phyloP scores from a whole-genome alignment of 2,888 invertebrate species.

The Ephialtes manifestator region DNA sequence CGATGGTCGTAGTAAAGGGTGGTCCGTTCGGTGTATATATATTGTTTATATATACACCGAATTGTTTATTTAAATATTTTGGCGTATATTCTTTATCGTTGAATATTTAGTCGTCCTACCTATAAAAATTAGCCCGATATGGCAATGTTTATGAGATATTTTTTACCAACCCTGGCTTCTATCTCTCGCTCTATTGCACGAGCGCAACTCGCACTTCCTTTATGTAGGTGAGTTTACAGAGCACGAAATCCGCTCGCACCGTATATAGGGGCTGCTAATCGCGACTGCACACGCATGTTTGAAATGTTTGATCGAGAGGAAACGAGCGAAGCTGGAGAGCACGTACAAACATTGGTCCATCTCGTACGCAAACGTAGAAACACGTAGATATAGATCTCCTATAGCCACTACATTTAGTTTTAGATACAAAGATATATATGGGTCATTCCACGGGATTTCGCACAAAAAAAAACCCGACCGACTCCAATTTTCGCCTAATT shows the following conservation, averaged over 20 bases:
- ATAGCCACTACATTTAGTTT: neutral
- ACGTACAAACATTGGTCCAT: conserved; percentile 47
- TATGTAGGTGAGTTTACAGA: neutral
- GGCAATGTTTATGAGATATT: no score
- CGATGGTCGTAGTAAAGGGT: no score
- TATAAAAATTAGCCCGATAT: no score
- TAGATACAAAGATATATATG: neutral
- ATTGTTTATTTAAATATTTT: no score
- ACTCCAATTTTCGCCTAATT: no score
- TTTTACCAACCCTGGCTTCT: neutral
- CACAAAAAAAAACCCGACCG: no score
- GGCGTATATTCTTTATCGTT: no score
- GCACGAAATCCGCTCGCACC: neutral
- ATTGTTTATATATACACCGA: no score
- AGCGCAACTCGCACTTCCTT: neutral
- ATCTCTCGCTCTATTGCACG: neutral
- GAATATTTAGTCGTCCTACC: no score
- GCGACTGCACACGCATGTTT: conserved; percentile 41
- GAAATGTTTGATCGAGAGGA: conserved; percentile 46
- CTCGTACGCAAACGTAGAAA: neutral
- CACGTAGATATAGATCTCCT: neutral
- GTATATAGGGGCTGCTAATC: conserved; percentile 14
- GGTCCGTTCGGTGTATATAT: no score
- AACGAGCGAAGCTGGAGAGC: conserved; percentile 31
- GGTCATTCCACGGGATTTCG: no score